phyloP scores from a whole-genome alignment of 2,797 vertebrate genomes.

The Hafferia zeledoni region DNA sequence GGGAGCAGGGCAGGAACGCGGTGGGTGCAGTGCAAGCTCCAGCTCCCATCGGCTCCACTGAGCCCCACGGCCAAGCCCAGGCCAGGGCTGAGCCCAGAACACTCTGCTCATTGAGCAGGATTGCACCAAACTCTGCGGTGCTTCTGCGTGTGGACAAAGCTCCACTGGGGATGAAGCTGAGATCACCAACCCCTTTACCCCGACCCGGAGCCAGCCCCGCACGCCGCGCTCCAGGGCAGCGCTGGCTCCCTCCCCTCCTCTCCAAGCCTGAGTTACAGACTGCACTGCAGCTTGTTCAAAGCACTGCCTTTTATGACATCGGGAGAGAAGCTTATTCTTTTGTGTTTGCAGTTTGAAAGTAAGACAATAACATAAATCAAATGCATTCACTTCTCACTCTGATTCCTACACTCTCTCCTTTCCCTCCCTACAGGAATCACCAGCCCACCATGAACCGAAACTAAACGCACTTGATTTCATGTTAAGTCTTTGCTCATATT shows the following conservation, averaged over 20 bases:
- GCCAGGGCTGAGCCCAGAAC: background rate
- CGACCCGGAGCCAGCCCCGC: background rate
- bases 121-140: background rate
- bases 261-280: background rate
- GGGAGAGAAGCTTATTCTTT: background rate
- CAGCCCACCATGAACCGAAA: background rate
- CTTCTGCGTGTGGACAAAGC: background rate
- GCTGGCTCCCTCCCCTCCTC: background rate
- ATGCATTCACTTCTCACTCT: background rate
- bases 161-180: background rate
- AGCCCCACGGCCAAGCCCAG: background rate
- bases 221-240: accelerated
- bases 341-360: background rate
- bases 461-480: background rate
- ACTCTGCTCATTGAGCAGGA: background rate
- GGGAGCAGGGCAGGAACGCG: background rate
- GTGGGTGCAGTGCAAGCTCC: background rate
- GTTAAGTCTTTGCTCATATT: background rate
- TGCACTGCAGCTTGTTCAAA: background rate
- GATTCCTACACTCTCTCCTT: background rate
- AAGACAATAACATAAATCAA: background rate
- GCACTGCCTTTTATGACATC: background rate
- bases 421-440: background rate
- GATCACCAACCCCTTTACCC: background rate
- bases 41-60: background rate